These are phyloP conservation scores for Hycleus phaleratus DNA, from an alignment of 1,140 invertebrate genomes.

Conservation along the genomic window DNA sequence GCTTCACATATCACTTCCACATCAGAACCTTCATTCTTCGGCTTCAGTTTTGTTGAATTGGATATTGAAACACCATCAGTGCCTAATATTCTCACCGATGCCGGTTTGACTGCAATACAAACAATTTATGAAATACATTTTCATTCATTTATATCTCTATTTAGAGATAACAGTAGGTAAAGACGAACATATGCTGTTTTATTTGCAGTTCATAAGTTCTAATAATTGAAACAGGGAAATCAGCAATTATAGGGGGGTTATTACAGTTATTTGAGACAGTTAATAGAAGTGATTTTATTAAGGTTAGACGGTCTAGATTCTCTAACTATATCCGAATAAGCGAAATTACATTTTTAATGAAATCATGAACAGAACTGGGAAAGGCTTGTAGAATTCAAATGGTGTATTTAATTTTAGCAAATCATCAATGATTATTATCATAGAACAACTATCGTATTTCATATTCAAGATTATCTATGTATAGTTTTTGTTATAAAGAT, in stretches of 20 bases:
- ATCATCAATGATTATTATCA: background rate
- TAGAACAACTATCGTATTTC: conserved; percentile 4
- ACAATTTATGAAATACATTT: conserved; percentile 1
- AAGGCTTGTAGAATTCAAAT: no score
- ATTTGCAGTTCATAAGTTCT: background rate
- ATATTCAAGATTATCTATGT: background rate
- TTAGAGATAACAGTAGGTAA: background rate
- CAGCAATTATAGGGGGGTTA: background rate
- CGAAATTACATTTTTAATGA: no score
- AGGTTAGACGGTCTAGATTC: no score
- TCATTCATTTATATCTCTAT: background rate
- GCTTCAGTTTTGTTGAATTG: conserved; percentile 55
- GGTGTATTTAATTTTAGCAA: no score
- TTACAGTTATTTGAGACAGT: no score
- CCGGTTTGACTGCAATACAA: conserved; percentile 60
- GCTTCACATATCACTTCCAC: conserved; percentile 64
- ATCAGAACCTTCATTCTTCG: conserved; percentile 59
- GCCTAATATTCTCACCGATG: conserved; percentile 54
- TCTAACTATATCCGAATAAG: no score
- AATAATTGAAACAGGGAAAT: background rate
- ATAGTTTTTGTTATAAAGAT: background rate
- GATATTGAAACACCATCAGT: conserved; percentile 43
- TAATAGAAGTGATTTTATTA: no score
- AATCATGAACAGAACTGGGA: no score
- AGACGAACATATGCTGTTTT: background rate